phyloP scores from a whole-genome alignment of 1,140 invertebrate species.

The Octopus bimaculoides region DNA sequence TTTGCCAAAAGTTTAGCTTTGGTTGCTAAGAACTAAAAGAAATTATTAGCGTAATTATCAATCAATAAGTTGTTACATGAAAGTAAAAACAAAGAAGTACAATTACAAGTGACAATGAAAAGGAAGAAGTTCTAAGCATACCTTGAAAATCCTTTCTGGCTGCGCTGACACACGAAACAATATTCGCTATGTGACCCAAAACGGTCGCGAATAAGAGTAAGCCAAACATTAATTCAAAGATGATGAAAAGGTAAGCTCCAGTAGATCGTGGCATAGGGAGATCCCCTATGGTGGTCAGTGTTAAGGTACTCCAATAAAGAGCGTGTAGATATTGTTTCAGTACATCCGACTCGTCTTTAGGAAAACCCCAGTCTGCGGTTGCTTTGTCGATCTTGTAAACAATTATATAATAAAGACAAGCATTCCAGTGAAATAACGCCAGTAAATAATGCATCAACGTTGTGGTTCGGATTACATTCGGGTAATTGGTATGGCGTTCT shows the following conservation, averaged over 20 bases:
- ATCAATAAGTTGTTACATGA: background rate
- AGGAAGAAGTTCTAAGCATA: constrained; percentile 29
- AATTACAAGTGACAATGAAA: background rate
- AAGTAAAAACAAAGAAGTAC: background rate
- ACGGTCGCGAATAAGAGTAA: constrained; percentile 57
- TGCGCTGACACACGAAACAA: constrained; percentile 56
- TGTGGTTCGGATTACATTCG: constrained; percentile 87
- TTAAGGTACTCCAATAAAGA: constrained; percentile 97
- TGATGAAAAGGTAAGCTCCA: constrained; percentile 60
- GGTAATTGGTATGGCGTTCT: constrained; percentile 97
- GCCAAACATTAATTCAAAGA: constrained; percentile 54
- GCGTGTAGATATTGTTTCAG: constrained; percentile 82
- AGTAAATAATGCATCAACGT: constrained; percentile 94
- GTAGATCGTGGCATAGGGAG: constrained; percentile 74
- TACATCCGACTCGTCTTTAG: constrained; percentile 39
- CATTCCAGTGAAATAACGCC: constrained; percentile 99
- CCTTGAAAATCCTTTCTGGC: constrained; percentile 59
- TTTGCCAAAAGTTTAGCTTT: too few species aligned
- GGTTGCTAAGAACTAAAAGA: background rate
- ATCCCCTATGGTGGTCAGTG: constrained; percentile 82
- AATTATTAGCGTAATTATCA: background rate
- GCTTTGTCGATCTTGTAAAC: constrained; percentile 23
- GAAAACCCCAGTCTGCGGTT: constrained; percentile 33
- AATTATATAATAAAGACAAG: constrained; percentile 83
- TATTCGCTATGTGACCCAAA: constrained; percentile 57